These are phyloP conservation scores for Lytechinus pictus DNA, from an alignment of 35 echinoderm and acorn worm genomes.

Conservation along the genomic window DNA sequence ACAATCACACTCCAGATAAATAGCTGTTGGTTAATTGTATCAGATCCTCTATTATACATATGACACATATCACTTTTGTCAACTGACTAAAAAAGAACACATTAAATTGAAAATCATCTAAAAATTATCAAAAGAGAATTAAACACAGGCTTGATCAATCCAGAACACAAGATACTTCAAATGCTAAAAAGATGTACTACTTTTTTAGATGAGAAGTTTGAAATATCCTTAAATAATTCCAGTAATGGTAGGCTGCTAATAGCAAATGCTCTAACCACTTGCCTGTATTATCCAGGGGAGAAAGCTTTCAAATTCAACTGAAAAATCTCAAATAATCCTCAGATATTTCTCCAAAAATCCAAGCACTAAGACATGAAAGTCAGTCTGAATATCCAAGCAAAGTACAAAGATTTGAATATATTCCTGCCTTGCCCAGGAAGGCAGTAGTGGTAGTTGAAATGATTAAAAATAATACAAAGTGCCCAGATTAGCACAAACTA, in stretches of 20 bases:
- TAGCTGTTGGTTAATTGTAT: no score
- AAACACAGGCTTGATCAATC: no score
- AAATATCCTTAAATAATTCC: conserved; percentile 45
- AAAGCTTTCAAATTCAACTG: background rate
- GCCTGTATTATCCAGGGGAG: conserved; percentile 28
- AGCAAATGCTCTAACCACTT: background rate
- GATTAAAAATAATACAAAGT: background rate
- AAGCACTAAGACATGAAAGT: background rate
- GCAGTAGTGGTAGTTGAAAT: background rate
- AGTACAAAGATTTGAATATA: background rate
- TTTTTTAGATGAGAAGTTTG: background rate
- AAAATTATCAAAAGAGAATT: no score
- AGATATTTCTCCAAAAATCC: background rate
- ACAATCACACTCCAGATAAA: no score
- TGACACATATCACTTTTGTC: no score
- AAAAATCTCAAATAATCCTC: background rate
- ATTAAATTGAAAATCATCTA: no score
- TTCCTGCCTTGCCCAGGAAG: background rate
- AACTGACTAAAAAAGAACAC: no score
- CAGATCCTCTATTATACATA: no score
- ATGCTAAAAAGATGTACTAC: background rate
- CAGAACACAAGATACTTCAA: no score
- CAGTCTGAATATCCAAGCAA: background rate
- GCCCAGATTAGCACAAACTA: background rate
- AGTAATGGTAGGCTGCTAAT: background rate